Evolutionary conservation across 1,140 invertebrate genomes (phyloP).

Genomic region (Drosophila athabasca): DNA sequence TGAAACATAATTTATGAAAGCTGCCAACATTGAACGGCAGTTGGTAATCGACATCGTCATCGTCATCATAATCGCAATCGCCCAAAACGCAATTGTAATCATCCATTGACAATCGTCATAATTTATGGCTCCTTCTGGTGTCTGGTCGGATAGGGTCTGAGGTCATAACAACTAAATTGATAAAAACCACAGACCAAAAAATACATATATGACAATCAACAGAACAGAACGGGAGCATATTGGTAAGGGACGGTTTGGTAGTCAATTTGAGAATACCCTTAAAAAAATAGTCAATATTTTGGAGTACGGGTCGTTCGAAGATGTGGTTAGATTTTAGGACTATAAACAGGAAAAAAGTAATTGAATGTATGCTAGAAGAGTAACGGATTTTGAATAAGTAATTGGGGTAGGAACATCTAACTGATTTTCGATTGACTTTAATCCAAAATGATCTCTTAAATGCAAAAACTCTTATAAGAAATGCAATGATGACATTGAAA

Average conservation of each 20-base stretch:
- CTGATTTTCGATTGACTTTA: no score
- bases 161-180: constrained; percentile 65
- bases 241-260: neutral
- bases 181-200: constrained; percentile 66
- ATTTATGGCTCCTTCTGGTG: constrained; percentile 63
- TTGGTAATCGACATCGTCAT: constrained; percentile 54
- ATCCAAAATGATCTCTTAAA: no score
- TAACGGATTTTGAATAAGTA: no score
- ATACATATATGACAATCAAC: constrained; percentile 29
- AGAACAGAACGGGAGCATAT: constrained; percentile 34
- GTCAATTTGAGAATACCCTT: constrained; percentile 8
- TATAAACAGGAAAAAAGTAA: no score
- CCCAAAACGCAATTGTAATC: constrained; percentile 34
- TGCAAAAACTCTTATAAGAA: no score
- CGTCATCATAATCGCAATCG: constrained; percentile 37
- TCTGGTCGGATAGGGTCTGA: neutral
- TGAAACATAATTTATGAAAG: constrained; percentile 62
- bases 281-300: no score
- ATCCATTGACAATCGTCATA: constrained; percentile 67
- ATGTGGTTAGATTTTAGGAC: neutral
- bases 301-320: neutral
- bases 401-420: no score
- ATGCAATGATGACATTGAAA: no score
- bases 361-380: no score
- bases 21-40: constrained; percentile 55